Percentiles rank a stretch among this genome's conserved stretches.
These are phyloP conservation scores for Lasioglossum marginatum DNA, from an alignment of 2,888 invertebrate genomes.

Conservation along the genomic window DNA sequence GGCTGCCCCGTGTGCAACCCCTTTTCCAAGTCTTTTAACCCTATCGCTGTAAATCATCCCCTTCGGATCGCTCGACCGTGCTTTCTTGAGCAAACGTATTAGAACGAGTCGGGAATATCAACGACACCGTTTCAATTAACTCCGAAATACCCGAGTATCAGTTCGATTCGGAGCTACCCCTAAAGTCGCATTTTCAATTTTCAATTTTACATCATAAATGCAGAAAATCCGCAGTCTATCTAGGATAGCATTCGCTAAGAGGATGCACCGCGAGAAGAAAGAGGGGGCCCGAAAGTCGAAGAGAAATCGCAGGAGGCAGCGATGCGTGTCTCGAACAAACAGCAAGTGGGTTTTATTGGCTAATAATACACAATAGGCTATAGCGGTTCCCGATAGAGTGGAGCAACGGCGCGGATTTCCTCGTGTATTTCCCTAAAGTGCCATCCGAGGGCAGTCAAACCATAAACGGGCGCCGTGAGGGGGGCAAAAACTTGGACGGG, in stretches of 20 bases:
- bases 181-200: too few species aligned
- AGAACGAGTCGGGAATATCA: background rate
- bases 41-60: slow-evolving; percentile 17
- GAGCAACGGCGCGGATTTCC: slow-evolving; percentile 54
- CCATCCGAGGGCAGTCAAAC: slow-evolving; percentile 83
- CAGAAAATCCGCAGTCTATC: background rate
- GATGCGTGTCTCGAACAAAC: slow-evolving; percentile 34
- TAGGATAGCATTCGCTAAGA: background rate
- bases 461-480: slow-evolving; percentile 76
- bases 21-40: slow-evolving; percentile 36
- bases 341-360: slow-evolving; percentile 76
- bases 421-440: slow-evolving; percentile 83
- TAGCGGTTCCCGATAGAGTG: slow-evolving; percentile 60
- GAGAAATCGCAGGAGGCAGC: slow-evolving; percentile 20
- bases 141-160: background rate
- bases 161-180: background rate
- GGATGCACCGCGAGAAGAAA: background rate
- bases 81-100: slow-evolving; percentile 2
- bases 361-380: slow-evolving; percentile 79
- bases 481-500: slow-evolving; percentile 62
- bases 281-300: background rate
- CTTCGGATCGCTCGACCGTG: background rate
- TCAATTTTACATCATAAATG: background rate
- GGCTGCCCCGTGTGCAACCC: slow-evolving; percentile 16
- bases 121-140: background rate